A percentile compares a stretch with the other conserved stretches of the same genome.
These are phyloP conservation scores for Zaprionus taronus DNA, from an alignment of 1,140 invertebrate species.

Conservation along the genomic window DNA sequence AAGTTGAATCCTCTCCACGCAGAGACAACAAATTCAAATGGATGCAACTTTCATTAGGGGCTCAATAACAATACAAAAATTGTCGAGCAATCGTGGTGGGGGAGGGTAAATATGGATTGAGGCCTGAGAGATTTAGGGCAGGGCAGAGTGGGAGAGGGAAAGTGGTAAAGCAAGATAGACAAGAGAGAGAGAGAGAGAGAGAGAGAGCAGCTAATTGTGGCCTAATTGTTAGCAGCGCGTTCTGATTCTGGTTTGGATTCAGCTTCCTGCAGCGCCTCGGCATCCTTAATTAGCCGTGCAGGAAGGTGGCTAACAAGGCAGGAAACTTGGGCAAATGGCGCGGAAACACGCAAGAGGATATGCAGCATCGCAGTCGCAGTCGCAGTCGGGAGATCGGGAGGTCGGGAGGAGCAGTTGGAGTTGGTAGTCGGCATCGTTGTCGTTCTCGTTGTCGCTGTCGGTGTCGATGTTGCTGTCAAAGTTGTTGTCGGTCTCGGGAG, in stretches of 20 bases:
- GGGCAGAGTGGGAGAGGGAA: background rate
- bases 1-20: background rate
- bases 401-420: background rate
- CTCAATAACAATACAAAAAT: background rate
- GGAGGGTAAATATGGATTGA: background rate
- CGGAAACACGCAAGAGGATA: slow-evolving; percentile 58
- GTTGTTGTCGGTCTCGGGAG: slow-evolving; percentile 8
- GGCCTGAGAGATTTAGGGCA: background rate
- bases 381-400: too few relatives aligned
- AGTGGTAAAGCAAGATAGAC: background rate
- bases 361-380: slow-evolving; percentile 19
- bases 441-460: slow-evolving; percentile 7
- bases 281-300: slow-evolving; percentile 58
- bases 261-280: slow-evolving; percentile 31
- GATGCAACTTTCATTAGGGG: background rate
- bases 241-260: slow-evolving; percentile 13
- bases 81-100: background rate
- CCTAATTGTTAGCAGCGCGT: slow-evolving; percentile 45
- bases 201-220: slow-evolving; percentile 39
- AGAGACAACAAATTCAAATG: background rate
- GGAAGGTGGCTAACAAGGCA: slow-evolving; percentile 68
- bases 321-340: slow-evolving; percentile 58
- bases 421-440: slow-evolving; percentile 2
- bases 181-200: background rate
- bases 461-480: slow-evolving; percentile 5